A percentile compares a stretch with the other conserved stretches of the same genome.
Evolutionary conservation across 2,797 vertebrate species (phyloP).

Genomic region (Bradypus variegatus): DNA sequence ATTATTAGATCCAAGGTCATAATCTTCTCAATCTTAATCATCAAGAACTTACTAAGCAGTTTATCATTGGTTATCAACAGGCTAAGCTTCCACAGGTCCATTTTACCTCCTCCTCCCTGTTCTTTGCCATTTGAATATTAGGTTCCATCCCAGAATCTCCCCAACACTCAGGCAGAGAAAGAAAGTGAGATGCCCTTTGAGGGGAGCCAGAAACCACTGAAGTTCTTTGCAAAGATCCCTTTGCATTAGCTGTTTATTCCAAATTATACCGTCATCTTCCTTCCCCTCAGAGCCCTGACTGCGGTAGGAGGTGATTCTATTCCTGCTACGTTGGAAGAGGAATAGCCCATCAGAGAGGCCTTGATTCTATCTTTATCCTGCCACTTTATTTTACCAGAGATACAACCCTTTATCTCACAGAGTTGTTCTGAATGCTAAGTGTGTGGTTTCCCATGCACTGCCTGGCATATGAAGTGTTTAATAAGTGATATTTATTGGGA

Average conservation of each 20-base stretch:
- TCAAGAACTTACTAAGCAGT: neutral
- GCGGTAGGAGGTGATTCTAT: neutral
- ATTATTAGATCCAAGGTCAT: neutral
- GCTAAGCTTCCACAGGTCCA: neutral
- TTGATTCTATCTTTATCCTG: neutral
- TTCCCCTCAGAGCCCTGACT: neutral
- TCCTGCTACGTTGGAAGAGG: too few relatives aligned
- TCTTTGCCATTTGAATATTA: neutral
- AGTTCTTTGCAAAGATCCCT: neutral
- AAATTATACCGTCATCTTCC: neutral
- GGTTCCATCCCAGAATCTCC: neutral
- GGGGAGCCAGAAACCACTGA: neutral
- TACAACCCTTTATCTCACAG: neutral
- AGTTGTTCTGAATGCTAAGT: neutral
- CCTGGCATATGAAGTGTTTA: neutral
- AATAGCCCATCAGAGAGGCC: neutral
- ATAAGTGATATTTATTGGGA: neutral
- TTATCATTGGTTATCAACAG: neutral
- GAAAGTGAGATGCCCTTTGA: neutral
- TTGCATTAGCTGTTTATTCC: neutral
- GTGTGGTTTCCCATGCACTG: neutral
- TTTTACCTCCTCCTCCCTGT: neutral
- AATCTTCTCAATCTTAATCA: neutral
- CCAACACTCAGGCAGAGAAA: neutral
- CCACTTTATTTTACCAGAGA: neutral